Conservation (phyloP, 2,888 invertebrate species). For the Cryptophagus acutangulus region DNA sequence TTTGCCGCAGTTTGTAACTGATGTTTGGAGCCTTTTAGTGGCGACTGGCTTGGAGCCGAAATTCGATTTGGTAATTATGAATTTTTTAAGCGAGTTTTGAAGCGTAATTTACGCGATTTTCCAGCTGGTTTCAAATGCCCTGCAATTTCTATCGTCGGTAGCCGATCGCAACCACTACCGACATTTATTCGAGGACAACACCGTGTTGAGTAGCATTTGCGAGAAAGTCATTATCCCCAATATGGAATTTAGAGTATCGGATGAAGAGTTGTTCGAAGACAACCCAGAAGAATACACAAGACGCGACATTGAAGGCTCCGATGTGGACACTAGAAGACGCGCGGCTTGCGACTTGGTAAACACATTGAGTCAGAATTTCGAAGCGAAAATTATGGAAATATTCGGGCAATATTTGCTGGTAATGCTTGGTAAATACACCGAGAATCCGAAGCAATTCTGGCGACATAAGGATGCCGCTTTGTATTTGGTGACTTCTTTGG, state of each 20-base stretch:
- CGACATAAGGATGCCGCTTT: conserved; percentile 93
- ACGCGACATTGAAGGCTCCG: conserved; percentile 96
- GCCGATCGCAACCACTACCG: conserved; percentile 88
- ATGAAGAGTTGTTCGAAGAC: conserved; percentile 95
- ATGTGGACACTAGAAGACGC: conserved; percentile 91
- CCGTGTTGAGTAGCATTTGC: conserved; percentile 84
- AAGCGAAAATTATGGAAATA: conserved; percentile 79
- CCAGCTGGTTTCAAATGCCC: conserved; percentile 91
- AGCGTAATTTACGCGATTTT: conserved; percentile 29
- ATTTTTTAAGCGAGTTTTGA: conserved; percentile 30
- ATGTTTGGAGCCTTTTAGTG: conserved; percentile 87
- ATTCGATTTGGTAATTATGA: conserved; percentile 71
- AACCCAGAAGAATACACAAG: conserved; percentile 97
- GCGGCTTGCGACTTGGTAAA: conserved; percentile 97
- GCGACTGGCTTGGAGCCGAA: conserved; percentile 80
- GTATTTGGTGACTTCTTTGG: conserved; percentile 92
- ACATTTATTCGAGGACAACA: conserved; percentile 81
- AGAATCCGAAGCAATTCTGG: conserved; percentile 78
- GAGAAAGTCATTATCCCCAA: conserved; percentile 99
- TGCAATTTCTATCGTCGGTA: conserved; percentile 91
- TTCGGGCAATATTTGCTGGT: conserved; percentile 85
- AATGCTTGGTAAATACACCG: conserved; percentile 72
- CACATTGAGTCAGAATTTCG: conserved; percentile 83
- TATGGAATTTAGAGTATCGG: conserved; percentile 91
- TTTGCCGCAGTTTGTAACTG: conserved; percentile 88